Conservation (phyloP, 2,888 invertebrate genomes). For the Abscondita cerata region DNA sequence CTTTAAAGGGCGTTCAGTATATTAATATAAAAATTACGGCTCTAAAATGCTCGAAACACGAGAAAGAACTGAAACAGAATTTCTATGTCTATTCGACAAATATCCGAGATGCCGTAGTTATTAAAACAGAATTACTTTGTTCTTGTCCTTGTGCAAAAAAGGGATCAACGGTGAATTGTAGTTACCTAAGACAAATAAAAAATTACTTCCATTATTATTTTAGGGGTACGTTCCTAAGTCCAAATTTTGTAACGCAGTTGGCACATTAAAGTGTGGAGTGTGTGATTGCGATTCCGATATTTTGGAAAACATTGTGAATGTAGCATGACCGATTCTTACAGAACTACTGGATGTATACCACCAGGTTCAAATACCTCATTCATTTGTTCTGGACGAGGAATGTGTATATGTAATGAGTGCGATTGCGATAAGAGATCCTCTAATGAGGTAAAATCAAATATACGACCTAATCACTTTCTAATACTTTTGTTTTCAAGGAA, state of each 20-base stretch:
- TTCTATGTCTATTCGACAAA: slow-evolving; percentile 94
- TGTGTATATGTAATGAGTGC: slow-evolving; percentile 85
- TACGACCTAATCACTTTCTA: neutral
- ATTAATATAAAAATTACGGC: slow-evolving; percentile 83
- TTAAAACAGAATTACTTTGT: slow-evolving; percentile 92
- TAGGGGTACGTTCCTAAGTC: slow-evolving; percentile 72
- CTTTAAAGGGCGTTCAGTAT: slow-evolving; percentile 48
- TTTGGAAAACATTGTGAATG: slow-evolving; percentile 94
- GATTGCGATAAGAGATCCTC: slow-evolving; percentile 70
- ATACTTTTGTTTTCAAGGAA: slow-evolving; percentile 55
- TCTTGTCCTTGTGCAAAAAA: slow-evolving; percentile 91
- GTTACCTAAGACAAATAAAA: neutral
- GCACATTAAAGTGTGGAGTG: slow-evolving; percentile 89
- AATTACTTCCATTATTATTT: slow-evolving; percentile 14
- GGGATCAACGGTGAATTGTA: slow-evolving; percentile 60
- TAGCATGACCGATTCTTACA: slow-evolving; percentile 51
- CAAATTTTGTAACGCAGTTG: slow-evolving; percentile 73
- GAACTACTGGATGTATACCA: slow-evolving; percentile 67
- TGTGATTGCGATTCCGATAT: slow-evolving; percentile 81
- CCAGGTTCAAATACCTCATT: slow-evolving; percentile 67
- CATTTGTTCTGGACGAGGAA: slow-evolving; percentile 80
- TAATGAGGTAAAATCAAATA: slow-evolving; percentile 60
- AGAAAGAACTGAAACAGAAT: slow-evolving; percentile 79
- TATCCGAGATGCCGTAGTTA: slow-evolving; percentile 84
- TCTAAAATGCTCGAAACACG: slow-evolving; percentile 85